Percentiles rank a stretch among this genome's conserved stretches.
Evolutionary conservation across 2,113 vertebrate species (phyloP).

Genomic region (Bettongia penicillata): DNA sequence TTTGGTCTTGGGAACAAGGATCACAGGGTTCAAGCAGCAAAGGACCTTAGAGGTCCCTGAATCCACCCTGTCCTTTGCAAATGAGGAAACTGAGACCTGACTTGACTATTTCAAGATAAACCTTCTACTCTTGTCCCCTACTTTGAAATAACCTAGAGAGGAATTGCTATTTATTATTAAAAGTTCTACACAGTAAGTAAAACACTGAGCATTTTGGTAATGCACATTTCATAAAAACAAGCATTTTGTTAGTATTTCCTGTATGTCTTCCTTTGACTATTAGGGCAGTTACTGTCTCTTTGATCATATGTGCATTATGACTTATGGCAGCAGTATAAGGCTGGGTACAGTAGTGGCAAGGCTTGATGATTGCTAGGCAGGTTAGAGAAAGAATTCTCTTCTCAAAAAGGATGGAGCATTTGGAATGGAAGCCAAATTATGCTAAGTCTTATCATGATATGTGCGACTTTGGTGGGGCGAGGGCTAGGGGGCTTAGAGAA

Average conservation of each 20-base stretch:
- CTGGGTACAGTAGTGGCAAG: conserved; percentile 13
- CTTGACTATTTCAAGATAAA: neutral
- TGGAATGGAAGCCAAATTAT: conserved; percentile 26
- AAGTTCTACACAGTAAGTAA: conserved; percentile 36
- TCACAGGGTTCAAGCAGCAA: neutral
- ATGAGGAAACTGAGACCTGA: neutral
- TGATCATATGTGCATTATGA: conserved; percentile 36
- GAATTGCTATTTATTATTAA: neutral
- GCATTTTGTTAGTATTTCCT: neutral
- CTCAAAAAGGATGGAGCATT: conserved; percentile 6
- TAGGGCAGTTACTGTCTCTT: conserved; percentile 40
- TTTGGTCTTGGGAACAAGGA: neutral
- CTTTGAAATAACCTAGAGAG: neutral
- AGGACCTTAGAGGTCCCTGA: neutral
- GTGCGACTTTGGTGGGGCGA: neutral
- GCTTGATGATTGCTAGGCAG: conserved; percentile 12
- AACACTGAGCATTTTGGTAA: conserved; percentile 23
- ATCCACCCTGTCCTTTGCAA: neutral
- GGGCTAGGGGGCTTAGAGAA: neutral
- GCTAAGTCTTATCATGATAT: neutral
- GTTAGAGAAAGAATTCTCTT: conserved; percentile 27
- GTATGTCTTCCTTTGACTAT: conserved; percentile 47
- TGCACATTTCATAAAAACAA: conserved; percentile 52
- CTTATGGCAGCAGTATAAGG: conserved; percentile 33
- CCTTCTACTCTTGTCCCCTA: neutral